Conservation (phyloP, 35 echinoderm and acorn worm species). For the Apostichopus japonicus region DNA sequence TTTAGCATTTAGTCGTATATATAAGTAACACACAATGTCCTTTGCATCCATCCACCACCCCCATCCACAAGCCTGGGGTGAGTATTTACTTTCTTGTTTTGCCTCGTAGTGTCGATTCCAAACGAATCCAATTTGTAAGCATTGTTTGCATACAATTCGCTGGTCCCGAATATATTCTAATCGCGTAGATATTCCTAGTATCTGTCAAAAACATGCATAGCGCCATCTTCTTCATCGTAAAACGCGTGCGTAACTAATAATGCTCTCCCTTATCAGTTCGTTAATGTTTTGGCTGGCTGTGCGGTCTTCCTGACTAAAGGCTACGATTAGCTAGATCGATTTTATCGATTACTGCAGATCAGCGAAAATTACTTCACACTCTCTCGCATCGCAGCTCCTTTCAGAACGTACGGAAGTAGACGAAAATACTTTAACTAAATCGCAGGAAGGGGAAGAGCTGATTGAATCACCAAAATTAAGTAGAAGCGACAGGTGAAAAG, state of each 20-base stretch:
- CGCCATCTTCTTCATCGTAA: not conserved
- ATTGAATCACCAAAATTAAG: not conserved
- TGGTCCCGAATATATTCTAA: too few relatives aligned
- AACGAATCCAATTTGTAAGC: too few relatives aligned
- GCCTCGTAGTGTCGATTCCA: too few relatives aligned
- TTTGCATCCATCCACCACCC: too few relatives aligned
- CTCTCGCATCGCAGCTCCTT: not conserved
- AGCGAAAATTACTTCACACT: conserved; percentile 41
- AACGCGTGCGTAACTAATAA: not conserved
- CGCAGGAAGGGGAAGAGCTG: not conserved
- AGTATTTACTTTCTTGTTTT: too few relatives aligned
- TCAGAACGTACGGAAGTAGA: conserved; percentile 13
- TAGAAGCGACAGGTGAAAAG: conserved; percentile 6
- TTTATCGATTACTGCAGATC: conserved; percentile 27
- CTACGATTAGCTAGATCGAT: conserved; percentile 27
- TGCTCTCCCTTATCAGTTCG: not conserved
- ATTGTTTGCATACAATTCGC: too few relatives aligned
- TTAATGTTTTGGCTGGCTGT: not conserved
- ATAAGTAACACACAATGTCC: too few relatives aligned
- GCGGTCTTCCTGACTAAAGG: conserved; percentile 7
- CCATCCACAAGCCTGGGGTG: too few relatives aligned
- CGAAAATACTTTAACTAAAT: conserved; percentile 8
- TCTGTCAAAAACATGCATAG: not conserved
- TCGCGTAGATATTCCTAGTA: too few relatives aligned
- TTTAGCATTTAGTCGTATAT: too few relatives aligned